Conservation (phyloP, 1,140 invertebrate species). For the Macrosteles quadrilineatus region DNA sequence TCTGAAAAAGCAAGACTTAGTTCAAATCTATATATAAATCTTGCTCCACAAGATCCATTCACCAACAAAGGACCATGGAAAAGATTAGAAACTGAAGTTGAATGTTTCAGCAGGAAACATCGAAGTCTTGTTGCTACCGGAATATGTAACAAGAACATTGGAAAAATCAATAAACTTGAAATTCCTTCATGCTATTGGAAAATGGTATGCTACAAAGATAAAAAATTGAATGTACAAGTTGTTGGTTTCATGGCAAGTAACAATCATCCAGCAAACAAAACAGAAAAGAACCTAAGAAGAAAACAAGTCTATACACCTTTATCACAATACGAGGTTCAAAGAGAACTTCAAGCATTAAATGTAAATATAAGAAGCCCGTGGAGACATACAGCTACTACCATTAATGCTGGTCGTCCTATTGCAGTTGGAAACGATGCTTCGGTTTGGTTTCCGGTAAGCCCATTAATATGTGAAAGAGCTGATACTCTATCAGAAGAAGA, state of each 20-base stretch:
- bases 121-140: slow-evolving; percentile 23
- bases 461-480: not conserved
- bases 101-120: not conserved
- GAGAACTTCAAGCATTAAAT: not conserved
- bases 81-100: slow-evolving; percentile 2
- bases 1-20: slow-evolving; percentile 25
- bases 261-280: not conserved
- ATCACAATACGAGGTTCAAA: not conserved
- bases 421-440: not conserved
- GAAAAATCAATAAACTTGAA: not conserved
- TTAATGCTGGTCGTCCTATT: not conserved
- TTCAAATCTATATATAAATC: slow-evolving; percentile 28
- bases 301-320: not conserved
- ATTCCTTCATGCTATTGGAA: not conserved
- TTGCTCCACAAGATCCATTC: slow-evolving; percentile 28
- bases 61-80: slow-evolving; percentile 27
- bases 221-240: not conserved
- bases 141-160: not conserved
- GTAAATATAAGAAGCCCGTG: not conserved
- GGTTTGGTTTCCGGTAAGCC: not conserved
- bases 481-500: not conserved
- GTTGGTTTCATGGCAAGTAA: not conserved
- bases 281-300: not conserved
- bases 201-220: slow-evolving; percentile 10
- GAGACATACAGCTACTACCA: not conserved